Evolutionary conservation across 2,888 invertebrate species (phyloP).

Genomic region (Megamerina dolium): DNA sequence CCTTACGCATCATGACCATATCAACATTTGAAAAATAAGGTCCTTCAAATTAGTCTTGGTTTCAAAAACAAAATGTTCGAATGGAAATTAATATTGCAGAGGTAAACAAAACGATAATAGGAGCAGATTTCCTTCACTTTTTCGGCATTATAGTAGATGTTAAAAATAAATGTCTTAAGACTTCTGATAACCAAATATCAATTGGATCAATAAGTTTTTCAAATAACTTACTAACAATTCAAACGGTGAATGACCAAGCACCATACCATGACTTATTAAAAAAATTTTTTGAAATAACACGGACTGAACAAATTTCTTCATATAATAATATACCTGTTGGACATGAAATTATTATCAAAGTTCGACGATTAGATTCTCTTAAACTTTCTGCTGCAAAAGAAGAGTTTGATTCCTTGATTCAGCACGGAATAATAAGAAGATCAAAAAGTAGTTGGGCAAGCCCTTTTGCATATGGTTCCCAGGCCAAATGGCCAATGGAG

Average conservation of each 20-base stretch:
- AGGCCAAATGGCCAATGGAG: neutral
- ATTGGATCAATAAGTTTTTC: constrained; percentile 1
- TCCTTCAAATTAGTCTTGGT: neutral
- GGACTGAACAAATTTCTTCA: neutral
- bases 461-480: neutral
- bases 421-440: neutral
- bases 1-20: too few species aligned
- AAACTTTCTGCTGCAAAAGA: constrained; percentile 2
- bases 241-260: neutral
- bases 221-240: neutral
- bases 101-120: neutral
- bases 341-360: constrained; percentile 1
- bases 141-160: neutral
- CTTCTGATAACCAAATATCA: constrained; percentile 2
- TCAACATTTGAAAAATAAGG: neutral
- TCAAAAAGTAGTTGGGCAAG: too few species aligned
- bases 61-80: neutral
- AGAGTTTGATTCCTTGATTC: neutral
- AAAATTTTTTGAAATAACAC: neutral
- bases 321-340: neutral
- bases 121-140: neutral
- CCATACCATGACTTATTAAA: neutral
- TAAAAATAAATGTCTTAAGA: neutral
- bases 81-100: neutral
- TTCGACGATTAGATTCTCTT: neutral